phyloP scores from a whole-genome alignment of 2,797 vertebrate genomes.

The Micromesistius poutassou region DNA sequence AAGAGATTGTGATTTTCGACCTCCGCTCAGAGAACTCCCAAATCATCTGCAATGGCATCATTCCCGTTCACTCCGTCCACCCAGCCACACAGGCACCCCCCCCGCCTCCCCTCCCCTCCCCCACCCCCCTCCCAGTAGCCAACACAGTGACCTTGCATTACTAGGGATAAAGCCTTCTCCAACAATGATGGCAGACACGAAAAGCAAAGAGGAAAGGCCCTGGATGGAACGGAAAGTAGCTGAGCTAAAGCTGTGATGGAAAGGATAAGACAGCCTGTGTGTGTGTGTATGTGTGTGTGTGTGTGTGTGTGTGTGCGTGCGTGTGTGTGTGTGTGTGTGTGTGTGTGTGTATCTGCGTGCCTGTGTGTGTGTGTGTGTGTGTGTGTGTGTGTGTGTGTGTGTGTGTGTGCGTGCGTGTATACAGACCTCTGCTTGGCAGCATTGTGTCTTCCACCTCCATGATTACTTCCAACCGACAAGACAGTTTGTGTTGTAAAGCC shows the following conservation, averaged over 20 bases:
- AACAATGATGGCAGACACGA: conserved; percentile 43
- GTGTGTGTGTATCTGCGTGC: neutral
- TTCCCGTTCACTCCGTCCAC: conserved; percentile 22
- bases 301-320: neutral
- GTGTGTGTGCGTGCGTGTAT: neutral
- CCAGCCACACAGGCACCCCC: neutral
- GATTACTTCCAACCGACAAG: neutral
- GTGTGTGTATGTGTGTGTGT: neutral
- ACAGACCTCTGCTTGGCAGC: conserved; percentile 8
- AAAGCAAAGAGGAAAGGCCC: conserved; percentile 39
- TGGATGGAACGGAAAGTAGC: conserved; percentile 16
- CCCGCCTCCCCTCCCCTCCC: neutral
- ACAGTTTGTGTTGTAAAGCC: neutral
- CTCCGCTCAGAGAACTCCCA: conserved; percentile 28
- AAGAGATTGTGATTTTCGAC: conserved; percentile 60
- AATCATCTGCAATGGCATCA: conserved; percentile 40
- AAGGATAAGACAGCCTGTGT: neutral
- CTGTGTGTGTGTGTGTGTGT: conserved; percentile 3
- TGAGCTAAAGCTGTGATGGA: neutral
- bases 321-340: conserved; percentile 8
- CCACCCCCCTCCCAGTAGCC: neutral
- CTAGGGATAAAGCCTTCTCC: conserved; percentile 50
- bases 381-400: neutral
- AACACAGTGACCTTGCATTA: neutral
- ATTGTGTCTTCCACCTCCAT: neutral